Percentiles rank a stretch among this genome's conserved stretches.
phyloP scores from a whole-genome alignment of 2,113 vertebrate genomes.

The Peucedramus taeniatus region DNA sequence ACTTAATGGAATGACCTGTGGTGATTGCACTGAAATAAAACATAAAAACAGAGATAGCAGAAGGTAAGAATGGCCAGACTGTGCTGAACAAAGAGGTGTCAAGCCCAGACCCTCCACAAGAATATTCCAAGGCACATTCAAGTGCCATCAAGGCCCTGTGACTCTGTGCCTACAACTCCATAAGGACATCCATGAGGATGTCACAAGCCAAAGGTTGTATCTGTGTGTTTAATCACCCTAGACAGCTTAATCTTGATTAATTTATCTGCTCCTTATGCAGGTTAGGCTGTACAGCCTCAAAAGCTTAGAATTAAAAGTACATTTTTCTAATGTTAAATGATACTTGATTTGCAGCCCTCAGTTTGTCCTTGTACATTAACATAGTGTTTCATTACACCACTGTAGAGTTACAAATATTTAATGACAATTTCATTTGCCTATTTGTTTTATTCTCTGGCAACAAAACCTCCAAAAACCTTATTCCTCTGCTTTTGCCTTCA shows the following conservation, averaged over 20 bases:
- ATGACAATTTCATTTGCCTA: not conserved
- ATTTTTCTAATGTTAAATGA: not conserved
- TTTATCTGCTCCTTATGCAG: not conserved
- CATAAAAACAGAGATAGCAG: not conserved
- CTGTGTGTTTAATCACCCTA: not conserved
- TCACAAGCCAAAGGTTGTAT: not conserved
- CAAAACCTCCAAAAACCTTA: not conserved
- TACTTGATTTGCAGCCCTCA: not conserved
- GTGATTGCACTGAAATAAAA: not conserved
- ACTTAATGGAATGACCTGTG: not conserved
- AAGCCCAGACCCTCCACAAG: not conserved
- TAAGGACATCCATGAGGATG: rapidly evolving
- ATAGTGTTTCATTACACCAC: not conserved
- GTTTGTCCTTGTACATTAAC: not conserved
- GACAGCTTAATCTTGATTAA: not conserved
- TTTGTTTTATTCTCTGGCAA: not conserved
- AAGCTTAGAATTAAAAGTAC: not conserved
- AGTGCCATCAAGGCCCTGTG: not conserved
- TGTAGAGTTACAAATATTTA: not conserved
- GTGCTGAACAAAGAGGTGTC: not conserved
- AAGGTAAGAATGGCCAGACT: not conserved
- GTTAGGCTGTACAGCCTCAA: not conserved
- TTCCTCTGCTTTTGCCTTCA: not conserved
- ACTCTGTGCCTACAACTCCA: not conserved
- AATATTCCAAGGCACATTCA: not conserved